These are phyloP conservation scores for Microctenopoma lineatum DNA, from an alignment of 2,797 vertebrate genomes.

Conservation along the genomic window DNA sequence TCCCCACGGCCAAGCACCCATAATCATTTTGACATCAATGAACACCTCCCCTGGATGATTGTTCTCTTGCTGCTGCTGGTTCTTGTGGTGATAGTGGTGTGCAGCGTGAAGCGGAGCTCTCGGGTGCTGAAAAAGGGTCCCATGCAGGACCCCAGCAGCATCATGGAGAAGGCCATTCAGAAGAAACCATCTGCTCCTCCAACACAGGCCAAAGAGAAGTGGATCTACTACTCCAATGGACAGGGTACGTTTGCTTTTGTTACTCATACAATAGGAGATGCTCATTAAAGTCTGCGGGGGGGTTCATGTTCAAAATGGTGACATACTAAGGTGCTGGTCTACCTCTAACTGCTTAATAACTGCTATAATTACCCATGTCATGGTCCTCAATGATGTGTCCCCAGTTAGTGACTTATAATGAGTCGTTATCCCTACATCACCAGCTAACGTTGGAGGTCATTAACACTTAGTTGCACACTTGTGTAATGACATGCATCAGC, in stretches of 20 bases:
- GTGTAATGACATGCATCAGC: no score
- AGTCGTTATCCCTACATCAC: no score
- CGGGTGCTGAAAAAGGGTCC: slow-evolving; percentile 94
- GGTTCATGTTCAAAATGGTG: neutral
- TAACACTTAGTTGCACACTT: no score
- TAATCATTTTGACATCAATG: slow-evolving; percentile 96
- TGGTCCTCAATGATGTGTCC: no score
- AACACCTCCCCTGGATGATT: slow-evolving; percentile 98
- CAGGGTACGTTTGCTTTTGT: slow-evolving; percentile 86
- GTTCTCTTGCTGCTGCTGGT: slow-evolving; percentile 93
- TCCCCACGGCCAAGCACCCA: slow-evolving; percentile 85
- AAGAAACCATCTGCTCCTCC: slow-evolving; percentile 86
- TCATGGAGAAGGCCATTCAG: slow-evolving; percentile 93
- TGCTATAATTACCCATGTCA: no score
- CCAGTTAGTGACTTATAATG: no score
- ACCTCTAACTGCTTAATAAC: neutral
- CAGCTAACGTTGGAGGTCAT: neutral
- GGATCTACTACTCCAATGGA: slow-evolving; percentile 95
- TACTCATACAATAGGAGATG: neutral
- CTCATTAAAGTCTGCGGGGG: neutral
- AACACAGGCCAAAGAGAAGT: slow-evolving; percentile 90
- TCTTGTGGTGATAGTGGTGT: slow-evolving; percentile 94
- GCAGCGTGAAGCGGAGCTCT: slow-evolving; percentile 94
- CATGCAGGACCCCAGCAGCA: slow-evolving; percentile 93
- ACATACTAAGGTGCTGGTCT: neutral